Percentiles rank a stretch among this genome's conserved stretches.
phyloP scores from a whole-genome alignment of 1,140 invertebrate species.

The Augochlora pura region DNA sequence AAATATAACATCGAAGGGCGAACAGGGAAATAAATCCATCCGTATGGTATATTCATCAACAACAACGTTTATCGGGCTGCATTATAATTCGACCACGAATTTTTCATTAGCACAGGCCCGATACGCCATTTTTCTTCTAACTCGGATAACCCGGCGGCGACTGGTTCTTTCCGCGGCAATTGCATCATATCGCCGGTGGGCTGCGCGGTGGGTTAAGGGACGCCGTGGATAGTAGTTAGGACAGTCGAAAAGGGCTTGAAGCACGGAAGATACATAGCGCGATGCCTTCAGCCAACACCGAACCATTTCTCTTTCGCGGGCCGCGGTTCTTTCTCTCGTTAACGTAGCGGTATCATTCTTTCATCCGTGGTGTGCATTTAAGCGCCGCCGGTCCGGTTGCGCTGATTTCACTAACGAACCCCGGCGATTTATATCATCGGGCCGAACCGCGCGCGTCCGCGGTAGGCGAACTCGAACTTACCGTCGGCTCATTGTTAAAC shows the following conservation, averaged over 20 bases:
- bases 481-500: constrained; percentile 53
- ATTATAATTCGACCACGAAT: constrained; percentile 2
- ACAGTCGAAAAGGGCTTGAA: constrained; percentile 47
- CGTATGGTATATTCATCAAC: constrained; percentile 7
- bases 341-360: constrained; percentile 50
- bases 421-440: constrained; percentile 64
- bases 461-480: constrained; percentile 52
- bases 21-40: no score
- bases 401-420: constrained; percentile 70
- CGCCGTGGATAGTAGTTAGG: constrained; percentile 13
- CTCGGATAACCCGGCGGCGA: not conserved
- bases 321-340: constrained; percentile 43
- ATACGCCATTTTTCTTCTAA: constrained; percentile 32
- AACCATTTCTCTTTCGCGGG: constrained; percentile 53
- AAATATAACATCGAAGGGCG: no score
- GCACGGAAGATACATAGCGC: constrained; percentile 52
- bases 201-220: not conserved
- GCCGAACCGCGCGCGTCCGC: constrained; percentile 49
- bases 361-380: constrained; percentile 43
- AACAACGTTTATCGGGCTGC: not conserved
- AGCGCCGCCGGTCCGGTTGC: constrained; percentile 60
- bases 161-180: constrained; percentile 9
- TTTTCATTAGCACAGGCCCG: constrained; percentile 9
- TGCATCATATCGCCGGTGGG: constrained; percentile 20
- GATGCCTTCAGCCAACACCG: constrained; percentile 44